Conservation (phyloP, 1,140 invertebrate species). For the Drosophila parabipectinata region DNA sequence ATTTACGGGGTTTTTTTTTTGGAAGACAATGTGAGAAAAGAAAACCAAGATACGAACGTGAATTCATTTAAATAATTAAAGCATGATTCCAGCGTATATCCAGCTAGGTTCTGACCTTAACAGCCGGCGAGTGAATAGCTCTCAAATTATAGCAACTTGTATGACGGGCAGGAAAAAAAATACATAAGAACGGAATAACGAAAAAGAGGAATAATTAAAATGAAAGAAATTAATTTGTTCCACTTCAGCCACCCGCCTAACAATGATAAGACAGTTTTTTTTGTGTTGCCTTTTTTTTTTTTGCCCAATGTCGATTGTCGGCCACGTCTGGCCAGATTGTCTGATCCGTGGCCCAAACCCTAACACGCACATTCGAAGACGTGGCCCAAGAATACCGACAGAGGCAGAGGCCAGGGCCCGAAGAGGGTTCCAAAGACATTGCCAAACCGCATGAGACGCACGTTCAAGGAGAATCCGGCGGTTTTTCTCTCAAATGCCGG, state of each 20-base stretch:
- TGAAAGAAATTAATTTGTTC: conserved; percentile 80
- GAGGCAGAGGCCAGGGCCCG: neutral
- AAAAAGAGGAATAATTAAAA: conserved; percentile 61
- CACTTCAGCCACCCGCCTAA: conserved; percentile 79
- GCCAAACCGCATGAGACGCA: conserved; percentile 49
- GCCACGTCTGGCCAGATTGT: conserved; percentile 46
- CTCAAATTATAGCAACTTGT: conserved; percentile 66
- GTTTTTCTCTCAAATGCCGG: conserved; percentile 17
- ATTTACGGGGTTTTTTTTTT: conserved; percentile 20
- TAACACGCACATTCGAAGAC: conserved; percentile 3
- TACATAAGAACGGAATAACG: neutral
- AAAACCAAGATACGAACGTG: conserved; percentile 34
- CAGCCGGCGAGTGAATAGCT: conserved; percentile 62
- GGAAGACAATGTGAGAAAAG: conserved; percentile 3
- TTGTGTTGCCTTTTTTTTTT: conserved; percentile 13
- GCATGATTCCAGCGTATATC: conserved; percentile 47
- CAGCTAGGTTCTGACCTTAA: conserved; percentile 45
- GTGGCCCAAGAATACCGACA: conserved; percentile 27
- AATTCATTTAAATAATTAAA: conserved; percentile 78
- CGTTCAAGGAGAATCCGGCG: conserved; percentile 47
- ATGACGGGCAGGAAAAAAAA: conserved; percentile 32
- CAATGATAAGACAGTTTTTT: conserved; percentile 70
- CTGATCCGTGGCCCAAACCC: conserved; percentile 61
- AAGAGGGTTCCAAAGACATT: neutral
- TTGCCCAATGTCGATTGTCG: conserved; percentile 37